Evolutionary conservation across 2,113 vertebrate genomes (phyloP), one percentile per base, ranked within the genome.

Genomic region (Cranoglanis bouderius): DNA sequence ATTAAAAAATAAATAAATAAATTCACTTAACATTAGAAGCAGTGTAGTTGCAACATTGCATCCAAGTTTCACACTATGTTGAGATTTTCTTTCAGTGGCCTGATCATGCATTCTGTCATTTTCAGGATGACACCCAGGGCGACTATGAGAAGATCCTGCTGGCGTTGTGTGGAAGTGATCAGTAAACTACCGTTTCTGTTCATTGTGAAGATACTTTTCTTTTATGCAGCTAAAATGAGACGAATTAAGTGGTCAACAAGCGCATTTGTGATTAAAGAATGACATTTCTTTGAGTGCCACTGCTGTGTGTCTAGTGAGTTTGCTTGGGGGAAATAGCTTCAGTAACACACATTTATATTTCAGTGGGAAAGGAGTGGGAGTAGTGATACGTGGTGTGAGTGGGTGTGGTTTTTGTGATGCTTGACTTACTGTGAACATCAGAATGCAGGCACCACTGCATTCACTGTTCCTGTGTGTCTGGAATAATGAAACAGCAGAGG

Each of bases 71-170:
- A 19, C 38, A 46, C 57, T 4, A 35, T 51, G 43, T 21, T 26
- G 6, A 55, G 18, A 40, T 4, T 19, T 35, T 46, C n/a, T 63
- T 14, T 46, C 74, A 3, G 53, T 46, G 13, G 38, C 26, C 35
- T 85, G 19, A 53, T 43, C 16, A 14, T 57, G 6, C 18, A 6
- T 65, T 83, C 32, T 87, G 35, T 91, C 35, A 43, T 13, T 35
- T 87, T 86, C 91, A 99, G 98, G 97, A 98, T 93, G 97, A 99
- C 95, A 98, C 97, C 4, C 97, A 97, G 90, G 98, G 96, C 82
- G 97, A 99, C 93, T 99, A 98, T 57, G 97, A 99, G 95, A 97
- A 93, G 91, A 96, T 99, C 89, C 94, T 99, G 75, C 95, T 99
- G 87, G 96, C 97, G 90, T 95, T 99, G 67, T 98, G 97, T 91